phyloP scores from a whole-genome alignment of 2,113 vertebrate species.

The Odontesthes bonariensis region DNA sequence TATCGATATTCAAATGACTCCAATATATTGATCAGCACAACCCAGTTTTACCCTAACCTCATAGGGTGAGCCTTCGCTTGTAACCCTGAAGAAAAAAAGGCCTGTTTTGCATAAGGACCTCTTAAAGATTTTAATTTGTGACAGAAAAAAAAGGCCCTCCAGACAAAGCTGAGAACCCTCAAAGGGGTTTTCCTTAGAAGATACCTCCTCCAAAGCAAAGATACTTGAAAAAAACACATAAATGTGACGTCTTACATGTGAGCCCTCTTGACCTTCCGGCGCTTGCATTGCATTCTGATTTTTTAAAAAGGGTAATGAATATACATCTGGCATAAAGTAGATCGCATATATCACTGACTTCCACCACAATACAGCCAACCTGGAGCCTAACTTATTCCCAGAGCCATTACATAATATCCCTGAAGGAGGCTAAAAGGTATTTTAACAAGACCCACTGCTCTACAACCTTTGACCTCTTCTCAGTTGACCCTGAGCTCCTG shows the following conservation, averaged over 20 bases:
- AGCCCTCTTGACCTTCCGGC: slow-evolving; percentile 65
- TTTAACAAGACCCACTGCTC: slow-evolving; percentile 83
- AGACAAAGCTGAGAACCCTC: slow-evolving; percentile 3
- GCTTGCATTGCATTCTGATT: slow-evolving; percentile 66
- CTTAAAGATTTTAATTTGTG: slow-evolving; percentile 34
- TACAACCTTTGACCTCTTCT: slow-evolving; percentile 75
- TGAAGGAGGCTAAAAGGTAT: slow-evolving; percentile 82
- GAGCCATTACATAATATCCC: slow-evolving; percentile 82
- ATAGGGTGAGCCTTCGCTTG: slow-evolving; percentile 7
- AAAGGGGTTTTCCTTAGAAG: slow-evolving; percentile 23
- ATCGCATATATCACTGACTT: slow-evolving; percentile 61
- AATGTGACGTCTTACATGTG: slow-evolving; percentile 41
- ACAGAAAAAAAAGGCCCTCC: slow-evolving; percentile 2
- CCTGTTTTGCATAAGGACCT: neutral
- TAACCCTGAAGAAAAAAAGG: slow-evolving; percentile 4
- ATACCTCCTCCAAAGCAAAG: slow-evolving; percentile 30
- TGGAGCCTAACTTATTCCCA: slow-evolving; percentile 71
- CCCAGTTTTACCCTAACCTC: slow-evolving; percentile 53
- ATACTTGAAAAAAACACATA: slow-evolving; percentile 41
- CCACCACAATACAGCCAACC: slow-evolving; percentile 62
- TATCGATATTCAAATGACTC: slow-evolving; percentile 73
- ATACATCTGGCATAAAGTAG: slow-evolving; percentile 65
- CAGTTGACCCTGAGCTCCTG: slow-evolving; percentile 75
- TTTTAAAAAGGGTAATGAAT: slow-evolving; percentile 71
- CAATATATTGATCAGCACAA: slow-evolving; percentile 69